These are phyloP conservation scores for Drosophila mojavensis DNA, from an alignment of 1,140 invertebrate genomes.

Conservation along the genomic window DNA sequence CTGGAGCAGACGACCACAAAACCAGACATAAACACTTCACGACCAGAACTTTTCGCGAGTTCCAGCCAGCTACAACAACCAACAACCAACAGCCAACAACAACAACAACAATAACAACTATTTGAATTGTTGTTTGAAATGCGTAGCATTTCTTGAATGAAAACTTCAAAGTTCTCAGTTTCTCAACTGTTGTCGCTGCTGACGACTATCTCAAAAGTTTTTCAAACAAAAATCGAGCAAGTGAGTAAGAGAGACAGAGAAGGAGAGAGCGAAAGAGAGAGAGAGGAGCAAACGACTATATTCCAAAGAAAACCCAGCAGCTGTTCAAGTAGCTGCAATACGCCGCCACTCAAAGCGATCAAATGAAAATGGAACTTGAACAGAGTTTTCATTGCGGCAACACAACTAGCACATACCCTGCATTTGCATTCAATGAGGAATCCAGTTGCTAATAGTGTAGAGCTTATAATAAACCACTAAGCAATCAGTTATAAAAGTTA, in stretches of 20 bases:
- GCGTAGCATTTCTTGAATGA: constrained; percentile 18
- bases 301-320: not conserved
- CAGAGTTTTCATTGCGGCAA: not conserved
- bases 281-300: not conserved
- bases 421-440: too few species aligned
- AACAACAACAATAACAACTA: constrained; percentile 17
- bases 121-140: constrained; percentile 25
- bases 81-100: not conserved
- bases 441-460: not conserved
- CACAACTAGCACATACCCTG: not conserved
- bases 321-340: constrained; percentile 18
- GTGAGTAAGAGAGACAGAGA: not conserved
- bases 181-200: constrained; percentile 25
- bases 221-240: not conserved
- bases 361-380: constrained; percentile 1
- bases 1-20: constrained; percentile 55
- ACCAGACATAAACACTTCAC: constrained; percentile 71
- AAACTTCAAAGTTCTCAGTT: constrained; percentile 45
- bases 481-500: too few species aligned
- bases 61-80: constrained; percentile 10
- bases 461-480: too few species aligned
- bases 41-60: constrained; percentile 24
- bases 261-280: not conserved
- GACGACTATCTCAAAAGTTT: constrained; percentile 30
- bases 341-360: constrained; percentile 6